A percentile compares a stretch with the other conserved stretches of the same genome.
Evolutionary conservation across 2,888 invertebrate genomes (phyloP).

Genomic region (Caenorhabditis auriculariae): DNA sequence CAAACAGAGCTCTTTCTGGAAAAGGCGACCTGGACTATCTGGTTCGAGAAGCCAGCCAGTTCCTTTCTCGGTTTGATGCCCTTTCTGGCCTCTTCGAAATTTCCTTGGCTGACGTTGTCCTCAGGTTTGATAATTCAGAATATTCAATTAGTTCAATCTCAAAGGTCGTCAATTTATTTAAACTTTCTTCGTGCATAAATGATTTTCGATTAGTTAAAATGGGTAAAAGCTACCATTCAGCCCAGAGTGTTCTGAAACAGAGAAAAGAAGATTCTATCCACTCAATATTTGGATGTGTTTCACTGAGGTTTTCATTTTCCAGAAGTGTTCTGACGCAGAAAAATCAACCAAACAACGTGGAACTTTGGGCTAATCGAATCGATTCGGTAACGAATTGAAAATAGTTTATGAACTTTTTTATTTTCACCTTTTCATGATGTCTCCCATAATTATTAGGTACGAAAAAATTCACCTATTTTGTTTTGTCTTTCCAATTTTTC

Average conservation of each 20-base stretch:
- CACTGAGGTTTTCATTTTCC: too few relatives aligned
- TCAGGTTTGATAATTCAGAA: slow-evolving; percentile 3
- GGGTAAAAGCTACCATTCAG: background rate
- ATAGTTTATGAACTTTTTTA: background rate
- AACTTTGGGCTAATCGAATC: slow-evolving; percentile 35
- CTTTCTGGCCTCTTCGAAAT: slow-evolving; percentile 36
- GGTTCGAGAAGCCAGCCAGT: slow-evolving; percentile 31
- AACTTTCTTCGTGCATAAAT: background rate
- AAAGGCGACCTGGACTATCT: slow-evolving; percentile 5
- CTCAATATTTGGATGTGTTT: too few relatives aligned
- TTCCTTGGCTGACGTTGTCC: slow-evolving; percentile 26
- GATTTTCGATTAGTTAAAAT: background rate
- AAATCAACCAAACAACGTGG: slow-evolving; percentile 39
- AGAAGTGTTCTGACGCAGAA: slow-evolving; percentile 19
- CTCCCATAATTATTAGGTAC: background rate
- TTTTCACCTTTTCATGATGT: background rate
- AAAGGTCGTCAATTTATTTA: background rate
- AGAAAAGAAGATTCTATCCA: too few relatives aligned
- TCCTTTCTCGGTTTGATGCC: slow-evolving; percentile 43
- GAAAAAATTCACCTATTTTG: background rate
- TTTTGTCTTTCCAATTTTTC: background rate
- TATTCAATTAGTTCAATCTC: background rate
- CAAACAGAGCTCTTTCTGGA: slow-evolving; percentile 7
- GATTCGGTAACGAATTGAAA: slow-evolving; percentile 12
- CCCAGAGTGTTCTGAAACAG: too few relatives aligned